Conservation (phyloP, 2,797 vertebrate genomes). For the Crax fasciolata region DNA sequence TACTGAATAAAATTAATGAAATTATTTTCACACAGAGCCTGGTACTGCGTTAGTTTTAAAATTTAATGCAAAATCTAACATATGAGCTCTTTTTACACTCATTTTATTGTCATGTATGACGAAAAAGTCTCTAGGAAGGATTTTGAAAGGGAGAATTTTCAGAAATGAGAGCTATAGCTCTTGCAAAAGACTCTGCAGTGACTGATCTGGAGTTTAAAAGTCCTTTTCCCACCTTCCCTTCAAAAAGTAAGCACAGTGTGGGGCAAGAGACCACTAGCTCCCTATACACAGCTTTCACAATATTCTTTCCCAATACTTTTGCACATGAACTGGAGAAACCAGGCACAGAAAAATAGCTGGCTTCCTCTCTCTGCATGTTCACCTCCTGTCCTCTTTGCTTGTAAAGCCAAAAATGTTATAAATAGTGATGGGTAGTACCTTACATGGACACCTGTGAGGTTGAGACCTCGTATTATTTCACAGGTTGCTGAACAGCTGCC, state of each 20-base stretch:
- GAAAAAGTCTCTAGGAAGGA: not conserved
- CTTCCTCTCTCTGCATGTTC: not conserved
- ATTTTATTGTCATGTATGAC: not conserved
- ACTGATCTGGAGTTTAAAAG: not conserved
- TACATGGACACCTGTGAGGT: not conserved
- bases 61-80: not conserved
- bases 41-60: conserved; percentile 9
- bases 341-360: not conserved
- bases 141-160: not conserved
- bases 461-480: conserved; percentile 22
- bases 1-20: not conserved
- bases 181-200: not conserved
- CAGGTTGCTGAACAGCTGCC: conserved; percentile 2
- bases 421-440: not conserved
- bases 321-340: not conserved
- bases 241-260: not conserved
- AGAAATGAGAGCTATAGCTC: not conserved
- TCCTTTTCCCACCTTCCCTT: not conserved
- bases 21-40: not conserved
- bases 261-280: not conserved
- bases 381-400: not conserved
- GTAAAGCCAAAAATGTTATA: not conserved
- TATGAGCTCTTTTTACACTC: not conserved
- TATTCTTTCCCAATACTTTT: not conserved
- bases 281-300: not conserved